Base-by-base conservation (phyloP, 1,140 invertebrate genomes). In the Drosophila parvula region DNA sequence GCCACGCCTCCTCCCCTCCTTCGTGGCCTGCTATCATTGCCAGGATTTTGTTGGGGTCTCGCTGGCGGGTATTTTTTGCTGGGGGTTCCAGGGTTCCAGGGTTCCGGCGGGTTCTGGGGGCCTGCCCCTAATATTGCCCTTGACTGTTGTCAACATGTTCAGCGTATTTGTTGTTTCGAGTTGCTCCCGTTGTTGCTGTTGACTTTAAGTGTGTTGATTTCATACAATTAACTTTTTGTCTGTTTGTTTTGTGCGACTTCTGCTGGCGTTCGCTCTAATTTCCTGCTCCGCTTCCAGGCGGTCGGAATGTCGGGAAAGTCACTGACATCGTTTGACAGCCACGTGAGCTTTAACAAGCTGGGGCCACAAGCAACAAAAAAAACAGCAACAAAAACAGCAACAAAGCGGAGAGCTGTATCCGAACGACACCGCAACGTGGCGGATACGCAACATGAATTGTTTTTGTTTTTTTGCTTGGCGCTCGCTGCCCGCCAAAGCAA, bases 161-260 rank as follows among this genome's bases (percentile, higher is more conserved):
- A 78, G 70, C 67, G 78, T 64, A 74, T 85, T 74, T 78, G 81
- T 73, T 78, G 81, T 70, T 70, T 38, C 51, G 28, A 71, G 64
- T 28, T 71, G 28, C 22, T 71, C 14, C 63, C 51, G 34, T 61
- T 74, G 62, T 68, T 74, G 78, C 69, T 89, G 78, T 89, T 88
- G 84, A 89, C 84, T 84, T 80, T 73, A 89, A 89, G 77, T 80
- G 74, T 89, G 84, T 84, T 88, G 84, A 88, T 89, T 88, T 89
- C 84, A 88, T 88, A 89, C 84, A 88, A 89, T 89, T 88, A 89
- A 89, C 84, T 88, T 88, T 89, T 88, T 79, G 83, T 76, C 77
- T 74, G 84, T 88, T 89, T 83, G 76, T 74, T 61, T 80, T 79
- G 71, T 82, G 63, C 79, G 65, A 60, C 68, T 65, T 78, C 43